Evolutionary conservation across 2,888 invertebrate species (phyloP).

Genomic region (Limulus polyphemus): DNA sequence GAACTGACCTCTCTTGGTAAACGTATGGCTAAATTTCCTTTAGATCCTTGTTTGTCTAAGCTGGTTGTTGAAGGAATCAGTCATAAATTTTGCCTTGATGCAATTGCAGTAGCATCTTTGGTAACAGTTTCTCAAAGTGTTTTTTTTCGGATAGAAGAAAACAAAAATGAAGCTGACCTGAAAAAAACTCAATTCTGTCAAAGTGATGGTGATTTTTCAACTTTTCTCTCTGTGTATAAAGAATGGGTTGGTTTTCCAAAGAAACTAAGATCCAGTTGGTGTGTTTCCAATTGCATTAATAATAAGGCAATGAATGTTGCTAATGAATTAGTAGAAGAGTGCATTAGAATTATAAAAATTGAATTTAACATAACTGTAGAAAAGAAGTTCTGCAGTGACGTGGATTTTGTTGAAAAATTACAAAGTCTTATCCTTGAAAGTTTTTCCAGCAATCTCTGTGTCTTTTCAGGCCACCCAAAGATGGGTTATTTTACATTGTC

Average conservation of each 20-base stretch:
- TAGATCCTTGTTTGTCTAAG: conserved; percentile 32
- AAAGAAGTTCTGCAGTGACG: conserved; percentile 9
- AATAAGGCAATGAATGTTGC: conserved; percentile 32
- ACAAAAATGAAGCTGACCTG: conserved; percentile 29
- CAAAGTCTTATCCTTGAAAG: conserved; percentile 11
- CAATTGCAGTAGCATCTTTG: conserved; percentile 31
- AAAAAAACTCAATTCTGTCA: conserved; percentile 31
- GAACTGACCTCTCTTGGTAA: conserved; percentile 32
- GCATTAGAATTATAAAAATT: conserved; percentile 9
- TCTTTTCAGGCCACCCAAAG: conserved; percentile 15
- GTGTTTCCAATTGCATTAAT: conserved; percentile 34
- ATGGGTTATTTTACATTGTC: conserved; percentile 10
- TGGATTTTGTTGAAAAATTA: conserved; percentile 5
- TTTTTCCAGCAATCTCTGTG: conserved; percentile 16
- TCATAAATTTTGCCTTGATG: conserved; percentile 27
- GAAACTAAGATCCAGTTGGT: conserved; percentile 31
- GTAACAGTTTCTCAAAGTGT: conserved; percentile 30
- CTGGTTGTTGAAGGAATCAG: conserved; percentile 20
- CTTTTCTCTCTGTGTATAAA: conserved; percentile 25
- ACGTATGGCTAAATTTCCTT: conserved; percentile 32
- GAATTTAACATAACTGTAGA: conserved; percentile 9
- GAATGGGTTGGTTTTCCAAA: conserved; percentile 29
- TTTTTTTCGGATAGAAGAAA: conserved; percentile 31
- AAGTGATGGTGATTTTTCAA: conserved; percentile 31
- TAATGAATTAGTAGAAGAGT: conserved; percentile 17